Evolutionary conservation across 1,140 invertebrate species (phyloP), one percentile per base, ranked within the genome.

Genomic region (Bombus turneri): DNA sequence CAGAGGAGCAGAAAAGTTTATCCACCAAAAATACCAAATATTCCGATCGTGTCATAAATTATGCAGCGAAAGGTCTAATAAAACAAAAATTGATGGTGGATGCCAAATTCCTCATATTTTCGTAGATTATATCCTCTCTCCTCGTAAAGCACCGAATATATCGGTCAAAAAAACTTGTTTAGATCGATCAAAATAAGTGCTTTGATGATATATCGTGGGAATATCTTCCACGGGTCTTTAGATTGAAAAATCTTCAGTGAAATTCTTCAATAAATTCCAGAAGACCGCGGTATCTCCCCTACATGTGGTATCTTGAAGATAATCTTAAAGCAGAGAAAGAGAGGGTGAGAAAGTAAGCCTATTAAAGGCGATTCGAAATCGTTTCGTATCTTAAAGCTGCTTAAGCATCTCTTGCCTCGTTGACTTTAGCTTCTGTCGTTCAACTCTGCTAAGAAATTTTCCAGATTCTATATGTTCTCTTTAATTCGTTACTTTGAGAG

Each of bases 201-300:
- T 10, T 13, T 13, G 9, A 34, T 8, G 18, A 22, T 53, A 22
- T 57, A 57, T 53, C 25, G 25, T 72, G 41, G n/a, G 34, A 74
- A 74, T 34, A 43, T 68, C 18, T 66, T 18, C 18, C 66, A 68
- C 73, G 25, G 57, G 0, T 57, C 2, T 57, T n/a, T 41, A 41
- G 43, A 47, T 47, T 47, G 59, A 62, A 3, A 22, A 15, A 18
- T 43, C 34, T 47, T 57, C 43, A 37, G 43, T 37, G 64, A 34
- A 41, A 66, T 43, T 37, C 34, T 77, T 37, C 13, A 22, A 47
- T 72, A 84, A 84, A 84, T 84, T 80, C n/a, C 34, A 10, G 43
- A 39, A 22, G 37, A 12, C 31, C 1, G 12, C 28, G 34, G 12
- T 12, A 25, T 31, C 12, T 64, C 57, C 53, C 5, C 5, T 22